Base-by-base conservation (phyloP, 2,888 invertebrate genomes). In the Zootermopsis nevadensis region DNA sequence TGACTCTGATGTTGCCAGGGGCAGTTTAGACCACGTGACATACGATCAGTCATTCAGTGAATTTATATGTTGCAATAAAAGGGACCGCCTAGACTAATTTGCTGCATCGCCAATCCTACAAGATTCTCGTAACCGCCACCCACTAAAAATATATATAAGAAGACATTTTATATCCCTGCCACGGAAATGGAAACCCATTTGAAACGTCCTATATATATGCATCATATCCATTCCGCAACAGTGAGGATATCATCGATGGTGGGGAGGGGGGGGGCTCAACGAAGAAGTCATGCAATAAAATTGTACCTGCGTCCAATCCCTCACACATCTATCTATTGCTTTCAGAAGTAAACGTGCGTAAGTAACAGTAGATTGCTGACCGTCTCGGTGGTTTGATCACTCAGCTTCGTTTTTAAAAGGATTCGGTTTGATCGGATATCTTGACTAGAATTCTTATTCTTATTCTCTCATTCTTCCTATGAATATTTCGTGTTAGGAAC, bases 131-230 rank as follows among this genome's bases (percentile, higher is more conserved):
- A n/a, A n/a, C n/a, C n/a, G n/a, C n/a, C n/a, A n/a, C n/a, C n/a
- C n/a, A n/a, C n/a, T n/a, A n/a, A n/a, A n/a, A n/a, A 55, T 53
- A 81, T 72, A 53, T 81, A 81, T 80, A 81, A 81, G 81, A 55
- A 74, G 81, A 72, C 81, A 76, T 84, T 84, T 84, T 84, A 84
- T 84, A 76, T 83, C 83, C 83, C 74, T 42, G 24, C 77, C 31
- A 30, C 81, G 84, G 84, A 84, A 84, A 84, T 84, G 84, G 83
- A 83, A 83, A 84, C 42, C 83, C 84, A 83, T 84, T 84, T 84
- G 81, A 72, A 74, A 31, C 15, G n/a, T 74, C 12, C 74, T 27
- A 24, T 24, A 38, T 60, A 60, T 6, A 60, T 60, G n/a, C 12
- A 60, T 48, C 48, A 19, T 33, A 72, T 69, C 67, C 53, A 69